Evolutionary conservation across 2,797 vertebrate genomes (phyloP).

Genomic region (Esox masquinongy): DNA sequence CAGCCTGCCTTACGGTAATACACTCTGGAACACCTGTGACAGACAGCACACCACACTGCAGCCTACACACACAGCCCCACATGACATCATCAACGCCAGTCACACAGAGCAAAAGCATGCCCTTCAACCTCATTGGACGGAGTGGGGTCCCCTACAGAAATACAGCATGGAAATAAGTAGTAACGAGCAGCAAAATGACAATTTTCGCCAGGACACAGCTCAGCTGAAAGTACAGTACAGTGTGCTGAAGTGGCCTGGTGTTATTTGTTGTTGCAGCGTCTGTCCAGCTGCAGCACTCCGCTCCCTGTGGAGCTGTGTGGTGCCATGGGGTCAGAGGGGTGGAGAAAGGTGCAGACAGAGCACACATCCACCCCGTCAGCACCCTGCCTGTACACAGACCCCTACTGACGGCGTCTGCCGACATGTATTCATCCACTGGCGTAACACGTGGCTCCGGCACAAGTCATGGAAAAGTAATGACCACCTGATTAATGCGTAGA

Average conservation of each 20-base stretch:
- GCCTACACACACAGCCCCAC: conserved; percentile 34
- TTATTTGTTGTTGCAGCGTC: conserved; percentile 17
- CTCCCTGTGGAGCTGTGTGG: conserved; percentile 47
- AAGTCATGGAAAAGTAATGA: not conserved
- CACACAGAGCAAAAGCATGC: conserved; percentile 33
- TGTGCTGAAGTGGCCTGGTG: not conserved
- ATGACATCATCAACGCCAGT: conserved; percentile 30
- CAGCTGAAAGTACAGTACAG: not conserved
- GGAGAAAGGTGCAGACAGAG: conserved; percentile 37
- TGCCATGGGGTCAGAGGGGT: conserved; percentile 57
- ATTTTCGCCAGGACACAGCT: not conserved
- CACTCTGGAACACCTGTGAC: conserved; percentile 29
- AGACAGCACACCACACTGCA: conserved; percentile 9
- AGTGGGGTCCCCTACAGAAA: conserved; percentile 5
- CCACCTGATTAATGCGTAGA: not conserved
- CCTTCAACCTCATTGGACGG: conserved; percentile 4
- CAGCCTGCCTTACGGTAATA: conserved; percentile 4
- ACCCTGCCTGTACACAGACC: not conserved
- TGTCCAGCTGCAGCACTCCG: conserved; percentile 50
- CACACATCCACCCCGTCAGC: conserved; percentile 19
- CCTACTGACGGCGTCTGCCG: not conserved
- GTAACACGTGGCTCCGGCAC: conserved; percentile 5
- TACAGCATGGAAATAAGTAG: conserved; percentile 5
- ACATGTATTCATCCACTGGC: conserved; percentile 17
- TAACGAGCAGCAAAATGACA: not conserved